Evolutionary conservation across 2,797 vertebrate genomes (phyloP).

Genomic region (Botia almorhae): DNA sequence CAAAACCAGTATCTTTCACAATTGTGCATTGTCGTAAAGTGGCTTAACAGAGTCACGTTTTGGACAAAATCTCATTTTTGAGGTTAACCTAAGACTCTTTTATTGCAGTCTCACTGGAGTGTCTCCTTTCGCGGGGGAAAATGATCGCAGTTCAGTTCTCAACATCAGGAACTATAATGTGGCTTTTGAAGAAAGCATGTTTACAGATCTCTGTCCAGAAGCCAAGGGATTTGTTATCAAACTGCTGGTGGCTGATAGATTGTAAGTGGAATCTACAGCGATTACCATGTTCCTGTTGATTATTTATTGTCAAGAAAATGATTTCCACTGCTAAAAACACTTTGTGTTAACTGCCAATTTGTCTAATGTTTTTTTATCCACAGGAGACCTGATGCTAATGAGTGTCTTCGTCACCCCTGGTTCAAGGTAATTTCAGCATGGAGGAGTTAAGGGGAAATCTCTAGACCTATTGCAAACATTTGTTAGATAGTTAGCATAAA

Average conservation of each 20-base stretch:
- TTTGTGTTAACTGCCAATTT: slow-evolving; percentile 37
- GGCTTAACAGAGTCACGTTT: neutral
- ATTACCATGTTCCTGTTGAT: neutral
- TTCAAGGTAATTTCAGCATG: slow-evolving; percentile 85
- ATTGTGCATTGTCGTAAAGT: too few relatives aligned
- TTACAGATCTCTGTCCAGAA: slow-evolving; percentile 90
- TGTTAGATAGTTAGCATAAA: neutral
- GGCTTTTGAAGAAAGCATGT: slow-evolving; percentile 94
- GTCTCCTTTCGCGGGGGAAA: slow-evolving; percentile 95
- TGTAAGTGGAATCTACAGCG: slow-evolving; percentile 80
- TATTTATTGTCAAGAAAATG: slow-evolving; percentile 9
- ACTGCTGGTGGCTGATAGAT: slow-evolving; percentile 90
- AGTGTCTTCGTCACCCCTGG: slow-evolving; percentile 94
- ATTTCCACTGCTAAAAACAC: slow-evolving; percentile 26
- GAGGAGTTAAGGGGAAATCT: neutral
- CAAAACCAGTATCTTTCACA: neutral
- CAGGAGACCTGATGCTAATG: slow-evolving; percentile 91
- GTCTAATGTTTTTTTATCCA: slow-evolving; percentile 50
- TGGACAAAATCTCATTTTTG: neutral
- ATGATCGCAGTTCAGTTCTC: slow-evolving; percentile 89
- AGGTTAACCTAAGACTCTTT: neutral
- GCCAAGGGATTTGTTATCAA: slow-evolving; percentile 96
- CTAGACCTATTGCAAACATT: neutral
- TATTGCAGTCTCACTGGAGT: slow-evolving; percentile 89
- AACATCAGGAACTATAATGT: slow-evolving; percentile 97